These are phyloP conservation scores for Syrmaticus mikado DNA, from an alignment of 2,113 vertebrate species.

Conservation along the genomic window DNA sequence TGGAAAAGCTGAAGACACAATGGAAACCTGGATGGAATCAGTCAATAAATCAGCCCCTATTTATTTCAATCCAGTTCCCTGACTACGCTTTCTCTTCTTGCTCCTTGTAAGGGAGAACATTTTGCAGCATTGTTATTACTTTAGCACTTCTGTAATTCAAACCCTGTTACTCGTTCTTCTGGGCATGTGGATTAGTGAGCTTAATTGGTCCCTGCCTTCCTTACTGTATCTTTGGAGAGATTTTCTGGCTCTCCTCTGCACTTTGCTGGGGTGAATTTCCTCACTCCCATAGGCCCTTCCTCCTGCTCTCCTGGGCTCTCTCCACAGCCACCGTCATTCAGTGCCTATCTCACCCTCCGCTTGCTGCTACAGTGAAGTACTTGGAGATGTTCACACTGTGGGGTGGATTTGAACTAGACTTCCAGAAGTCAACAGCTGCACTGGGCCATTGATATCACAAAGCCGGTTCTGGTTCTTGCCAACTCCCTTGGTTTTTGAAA, in stretches of 20 bases:
- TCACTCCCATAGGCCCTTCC: background rate
- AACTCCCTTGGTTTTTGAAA: background rate
- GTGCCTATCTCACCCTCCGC: background rate
- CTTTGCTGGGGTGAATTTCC: background rate
- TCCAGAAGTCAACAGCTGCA: background rate
- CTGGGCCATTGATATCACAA: background rate
- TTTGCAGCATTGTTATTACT: background rate
- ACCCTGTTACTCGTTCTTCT: background rate
- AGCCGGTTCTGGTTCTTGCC: background rate
- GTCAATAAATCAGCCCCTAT: background rate
- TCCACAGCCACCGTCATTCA: background rate
- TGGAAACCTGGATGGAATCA: background rate
- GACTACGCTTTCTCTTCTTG: background rate
- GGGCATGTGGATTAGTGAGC: background rate
- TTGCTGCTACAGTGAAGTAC: background rate
- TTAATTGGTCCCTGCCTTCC: background rate
- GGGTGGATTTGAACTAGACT: background rate
- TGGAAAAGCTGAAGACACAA: background rate
- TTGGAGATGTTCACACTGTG: fast-evolving
- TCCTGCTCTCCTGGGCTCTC: background rate
- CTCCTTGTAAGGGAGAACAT: background rate
- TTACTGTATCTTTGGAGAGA: background rate
- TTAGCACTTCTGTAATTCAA: background rate
- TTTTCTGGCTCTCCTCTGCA: background rate
- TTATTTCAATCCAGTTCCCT: background rate